Base-by-base conservation (phyloP, 2,888 invertebrate species). In the Sialis fuliginosa region DNA sequence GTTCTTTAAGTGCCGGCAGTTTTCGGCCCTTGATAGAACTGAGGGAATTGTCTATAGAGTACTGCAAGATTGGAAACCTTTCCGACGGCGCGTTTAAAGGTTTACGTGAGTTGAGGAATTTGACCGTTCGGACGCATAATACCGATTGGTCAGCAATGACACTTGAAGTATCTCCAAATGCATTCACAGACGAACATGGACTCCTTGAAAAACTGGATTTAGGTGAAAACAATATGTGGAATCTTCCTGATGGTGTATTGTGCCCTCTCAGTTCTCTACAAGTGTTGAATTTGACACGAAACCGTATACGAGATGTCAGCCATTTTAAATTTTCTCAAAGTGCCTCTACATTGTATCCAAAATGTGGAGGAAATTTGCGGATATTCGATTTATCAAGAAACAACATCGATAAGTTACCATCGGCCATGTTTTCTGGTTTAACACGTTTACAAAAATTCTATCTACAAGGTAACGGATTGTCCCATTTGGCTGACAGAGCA, bases 81-180 rank as follows among this genome's bases (percentile, higher is more conserved):
- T 81, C 85, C 49, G 79, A 82, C 56, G 84, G 83, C 48, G 83
- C 87, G n/a, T 85, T 89, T 59, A 75, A 78, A 41, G 86, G 86
- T 42, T 73, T 88, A 39, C 76, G 79, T 49, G 80, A 85, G 61
- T 70, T 89, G 51, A 71, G 81, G 54, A 83, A 85, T 62, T 69
- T 89, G 49, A 86, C 87, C 41, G 75, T 89, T 52, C 74, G 82
- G 57, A 86, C 86, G 45, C 84, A 86, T 66, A 86, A 86, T 65
- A 84, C 82, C 39, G 83, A 85, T 60, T 85, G 85, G 82, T 81
- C 83, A 39, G 78, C 83, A 45, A 81, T 85, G 77, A 77, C 81
- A 46, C 69, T 86, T 51, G 81, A 85, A 60, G 74, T 86, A 51
- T 79, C 82, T 39, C 72, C 76, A 10, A 77, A 80, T 46, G 81